Evolutionary conservation across 2,797 vertebrate genomes (phyloP).

Genomic region (Thalassophryne amazonica): DNA sequence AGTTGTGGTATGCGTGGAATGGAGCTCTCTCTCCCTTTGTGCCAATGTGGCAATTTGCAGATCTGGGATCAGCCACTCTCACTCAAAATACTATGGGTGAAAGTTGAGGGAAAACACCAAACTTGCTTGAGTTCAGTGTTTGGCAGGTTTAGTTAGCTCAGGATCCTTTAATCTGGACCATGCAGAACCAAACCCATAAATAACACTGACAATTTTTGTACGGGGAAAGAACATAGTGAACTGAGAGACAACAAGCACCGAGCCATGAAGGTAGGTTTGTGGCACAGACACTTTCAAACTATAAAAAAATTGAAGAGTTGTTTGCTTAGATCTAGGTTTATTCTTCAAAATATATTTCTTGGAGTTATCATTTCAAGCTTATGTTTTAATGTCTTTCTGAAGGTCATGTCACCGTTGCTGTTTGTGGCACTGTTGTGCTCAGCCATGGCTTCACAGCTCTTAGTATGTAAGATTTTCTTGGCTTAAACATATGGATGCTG

Average conservation of each 20-base stretch:
- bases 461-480: constrained; percentile 64
- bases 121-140: constrained; percentile 32
- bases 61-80: constrained; percentile 34
- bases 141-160: constrained; percentile 10
- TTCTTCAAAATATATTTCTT: background rate
- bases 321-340: background rate
- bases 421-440: constrained; percentile 66
- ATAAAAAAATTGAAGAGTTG: background rate
- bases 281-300: background rate
- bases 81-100: background rate
- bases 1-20: constrained; percentile 61
- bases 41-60: constrained; percentile 5
- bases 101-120: background rate
- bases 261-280: constrained; percentile 49
- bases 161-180: constrained; percentile 68
- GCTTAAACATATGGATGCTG: background rate
- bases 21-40: constrained; percentile 7
- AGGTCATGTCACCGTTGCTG: constrained; percentile 52
- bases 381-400: background rate
- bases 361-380: constrained; percentile 31
- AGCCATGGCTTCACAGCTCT: constrained; percentile 46
- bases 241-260: constrained; percentile 16
- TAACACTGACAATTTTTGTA: constrained; percentile 44
- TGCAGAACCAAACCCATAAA: constrained; percentile 78
- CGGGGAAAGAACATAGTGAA: constrained; percentile 40